Percentiles rank a stretch among this genome's conserved stretches.
Conservation (phyloP, 2,888 invertebrate genomes). For the Melikaiella ostensackeni region DNA sequence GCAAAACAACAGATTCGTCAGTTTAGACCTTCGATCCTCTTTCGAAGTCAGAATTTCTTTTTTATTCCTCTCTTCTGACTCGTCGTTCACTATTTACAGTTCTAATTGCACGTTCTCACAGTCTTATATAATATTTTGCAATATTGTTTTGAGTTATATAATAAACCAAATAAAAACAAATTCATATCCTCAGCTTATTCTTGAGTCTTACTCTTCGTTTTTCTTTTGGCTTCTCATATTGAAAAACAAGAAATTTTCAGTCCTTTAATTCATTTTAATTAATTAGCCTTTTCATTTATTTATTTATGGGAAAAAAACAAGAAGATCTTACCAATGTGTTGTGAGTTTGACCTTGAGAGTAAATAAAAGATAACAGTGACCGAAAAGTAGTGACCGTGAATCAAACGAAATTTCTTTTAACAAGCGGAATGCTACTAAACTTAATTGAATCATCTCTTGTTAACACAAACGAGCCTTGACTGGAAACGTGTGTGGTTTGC, state of each 20-base stretch:
- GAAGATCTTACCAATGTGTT: neutral
- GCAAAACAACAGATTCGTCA: constrained; percentile 2
- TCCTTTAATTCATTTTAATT: neutral
- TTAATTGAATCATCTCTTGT: constrained; percentile 39
- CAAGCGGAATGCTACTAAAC: constrained; percentile 18
- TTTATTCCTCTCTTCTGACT: neutral
- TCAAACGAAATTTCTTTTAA: constrained; percentile 27
- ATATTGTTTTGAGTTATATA: constrained; percentile 27
- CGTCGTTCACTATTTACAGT: neutral
- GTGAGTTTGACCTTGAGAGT: neutral
- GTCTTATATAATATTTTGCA: neutral
- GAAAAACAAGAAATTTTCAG: neutral
- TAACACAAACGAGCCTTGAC: constrained; percentile 37
- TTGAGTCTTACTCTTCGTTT: neutral
- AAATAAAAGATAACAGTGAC: constrained; percentile 26
- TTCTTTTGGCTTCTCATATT: neutral
- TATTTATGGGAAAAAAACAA: neutral
- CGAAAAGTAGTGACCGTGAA: constrained; percentile 35
- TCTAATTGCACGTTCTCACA: neutral
- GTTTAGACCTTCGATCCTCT: constrained; percentile 1
- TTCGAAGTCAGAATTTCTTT: neutral
- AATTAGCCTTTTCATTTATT: neutral
- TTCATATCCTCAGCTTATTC: constrained; percentile 12
- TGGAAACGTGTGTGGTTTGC: neutral
- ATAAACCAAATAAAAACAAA: constrained; percentile 31